Conservation (phyloP, 2,888 invertebrate genomes). For the Drosophila trichaetosa region DNA sequence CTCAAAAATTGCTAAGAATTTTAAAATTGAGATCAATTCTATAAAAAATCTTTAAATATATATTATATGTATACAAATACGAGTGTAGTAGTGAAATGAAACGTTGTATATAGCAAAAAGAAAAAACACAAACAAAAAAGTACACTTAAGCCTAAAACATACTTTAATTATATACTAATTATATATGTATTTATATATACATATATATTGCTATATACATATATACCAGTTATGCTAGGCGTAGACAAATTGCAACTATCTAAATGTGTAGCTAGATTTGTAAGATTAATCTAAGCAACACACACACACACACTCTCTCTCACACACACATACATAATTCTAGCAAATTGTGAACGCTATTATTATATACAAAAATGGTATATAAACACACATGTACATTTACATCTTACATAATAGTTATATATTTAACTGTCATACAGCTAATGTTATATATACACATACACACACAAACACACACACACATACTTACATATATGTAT, state of each 20-base stretch:
- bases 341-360: slow-evolving; percentile 66
- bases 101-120: slow-evolving; percentile 60
- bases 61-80: slow-evolving; percentile 23
- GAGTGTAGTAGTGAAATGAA: slow-evolving; percentile 58
- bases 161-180: slow-evolving; percentile 28
- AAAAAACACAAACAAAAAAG: slow-evolving; percentile 4
- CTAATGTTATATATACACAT: slow-evolving; percentile 48
- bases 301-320: slow-evolving; percentile 8
- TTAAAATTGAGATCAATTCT: slow-evolving; percentile 37
- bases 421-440: slow-evolving; percentile 66
- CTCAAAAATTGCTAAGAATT: slow-evolving; percentile 64
- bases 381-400: slow-evolving; percentile 32
- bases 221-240: slow-evolving; percentile 79
- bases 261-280: slow-evolving; percentile 54
- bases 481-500: slow-evolving; percentile 54
- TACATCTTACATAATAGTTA: slow-evolving; percentile 39
- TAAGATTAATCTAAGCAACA: slow-evolving; percentile 44
- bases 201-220: slow-evolving; percentile 48
- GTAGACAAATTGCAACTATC: slow-evolving; percentile 74
- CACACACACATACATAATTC: slow-evolving; percentile 48
- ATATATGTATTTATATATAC: slow-evolving; percentile 30
- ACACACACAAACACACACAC: slow-evolving; percentile 31
- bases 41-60: slow-evolving; percentile 31
- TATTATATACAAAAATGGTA: slow-evolving; percentile 49
- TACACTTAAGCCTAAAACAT: slow-evolving; percentile 40